Conservation (phyloP, 1,140 invertebrate species). For the Camponotus floridanus region DNA sequence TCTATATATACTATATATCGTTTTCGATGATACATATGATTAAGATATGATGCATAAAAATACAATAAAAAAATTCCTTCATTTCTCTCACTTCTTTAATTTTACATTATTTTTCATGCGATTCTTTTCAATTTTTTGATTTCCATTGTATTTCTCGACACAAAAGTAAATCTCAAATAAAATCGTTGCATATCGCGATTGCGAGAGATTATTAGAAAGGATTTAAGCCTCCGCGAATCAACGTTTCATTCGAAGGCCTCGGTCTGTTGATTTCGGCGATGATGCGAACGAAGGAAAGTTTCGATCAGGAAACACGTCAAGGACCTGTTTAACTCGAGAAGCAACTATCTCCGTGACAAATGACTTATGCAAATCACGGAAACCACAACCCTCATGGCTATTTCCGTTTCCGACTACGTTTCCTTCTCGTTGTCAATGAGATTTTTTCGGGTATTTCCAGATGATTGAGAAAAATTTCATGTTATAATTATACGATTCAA, state of each 20-base stretch:
- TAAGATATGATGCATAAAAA: background rate
- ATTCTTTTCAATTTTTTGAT: background rate
- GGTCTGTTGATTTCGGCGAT: conserved; percentile 56
- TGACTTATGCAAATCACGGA: conserved; percentile 59
- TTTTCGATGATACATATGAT: background rate
- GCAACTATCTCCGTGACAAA: conserved; percentile 62
- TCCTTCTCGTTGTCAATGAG: background rate
- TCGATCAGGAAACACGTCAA: conserved; percentile 67
- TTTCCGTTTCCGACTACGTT: conserved; percentile 38
- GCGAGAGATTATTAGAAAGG: conserved; percentile 31
- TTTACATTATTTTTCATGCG: background rate
- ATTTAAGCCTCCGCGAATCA: background rate
- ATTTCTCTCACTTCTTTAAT: background rate
- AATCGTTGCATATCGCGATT: background rate
- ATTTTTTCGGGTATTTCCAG: background rate
- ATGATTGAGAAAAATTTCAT: background rate
- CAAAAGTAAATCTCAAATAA: background rate
- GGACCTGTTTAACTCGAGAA: conserved; percentile 55
- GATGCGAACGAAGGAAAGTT: conserved; percentile 67
- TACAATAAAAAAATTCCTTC: background rate
- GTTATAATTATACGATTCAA: too few relatives aligned
- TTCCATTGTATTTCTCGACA: background rate
- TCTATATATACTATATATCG: background rate
- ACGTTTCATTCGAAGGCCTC: conserved; percentile 41
- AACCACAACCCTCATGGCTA: conserved; percentile 6